Conservation (phyloP, 2,797 vertebrate genomes). For the Sebastes trivittatus region DNA sequence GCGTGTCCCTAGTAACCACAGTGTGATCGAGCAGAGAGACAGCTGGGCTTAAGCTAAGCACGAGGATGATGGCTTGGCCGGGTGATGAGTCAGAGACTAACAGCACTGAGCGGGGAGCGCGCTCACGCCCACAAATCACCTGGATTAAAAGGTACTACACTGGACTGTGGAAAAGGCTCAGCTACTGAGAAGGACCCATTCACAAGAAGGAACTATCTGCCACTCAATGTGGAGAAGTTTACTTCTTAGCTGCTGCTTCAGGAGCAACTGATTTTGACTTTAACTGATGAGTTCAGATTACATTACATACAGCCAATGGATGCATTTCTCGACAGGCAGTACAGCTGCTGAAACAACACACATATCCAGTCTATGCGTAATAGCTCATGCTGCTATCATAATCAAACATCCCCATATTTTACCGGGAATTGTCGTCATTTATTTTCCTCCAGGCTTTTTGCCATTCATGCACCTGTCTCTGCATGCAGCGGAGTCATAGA, state of each 20-base stretch:
- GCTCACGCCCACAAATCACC: conserved; percentile 59
- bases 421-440: not conserved
- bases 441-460: not conserved
- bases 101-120: conserved; percentile 11
- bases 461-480: not conserved
- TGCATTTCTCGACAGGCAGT: not conserved
- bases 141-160: conserved; percentile 41
- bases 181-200: not conserved
- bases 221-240: not conserved
- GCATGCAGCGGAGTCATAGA: not conserved
- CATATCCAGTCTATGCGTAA: not conserved
- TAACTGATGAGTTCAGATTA: not conserved
- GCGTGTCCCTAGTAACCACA: conserved; percentile 40
- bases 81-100: conserved; percentile 63
- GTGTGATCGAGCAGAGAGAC: conserved; percentile 14
- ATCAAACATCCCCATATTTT: not conserved
- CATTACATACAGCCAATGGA: not conserved
- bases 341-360: not conserved
- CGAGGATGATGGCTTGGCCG: conserved; percentile 36
- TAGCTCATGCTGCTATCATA: too few relatives aligned
- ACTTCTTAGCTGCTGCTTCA: not conserved
- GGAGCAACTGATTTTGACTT: not conserved
- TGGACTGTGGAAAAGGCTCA: not conserved
- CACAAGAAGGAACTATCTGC: not conserved
- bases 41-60: conserved; percentile 48